phyloP scores from a whole-genome alignment of 2,113 vertebrate genomes.

The Sphaerodactylus townsendi region DNA sequence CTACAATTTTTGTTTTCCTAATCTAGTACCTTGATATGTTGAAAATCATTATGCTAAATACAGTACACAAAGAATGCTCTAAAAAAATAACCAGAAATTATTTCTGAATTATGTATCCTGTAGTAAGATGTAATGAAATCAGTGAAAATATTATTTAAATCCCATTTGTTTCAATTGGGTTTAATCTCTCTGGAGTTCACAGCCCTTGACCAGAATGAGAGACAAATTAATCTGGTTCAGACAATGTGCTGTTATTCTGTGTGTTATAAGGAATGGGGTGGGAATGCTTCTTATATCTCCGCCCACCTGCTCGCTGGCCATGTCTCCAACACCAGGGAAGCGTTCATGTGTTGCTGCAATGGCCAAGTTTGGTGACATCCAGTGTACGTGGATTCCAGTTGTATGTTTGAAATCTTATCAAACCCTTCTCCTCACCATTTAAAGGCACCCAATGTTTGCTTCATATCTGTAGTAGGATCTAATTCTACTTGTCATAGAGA shows the following conservation, averaged over 20 bases:
- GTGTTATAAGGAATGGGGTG: no score
- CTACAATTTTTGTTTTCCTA: not conserved
- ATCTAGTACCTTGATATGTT: not conserved
- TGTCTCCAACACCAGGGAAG: no score
- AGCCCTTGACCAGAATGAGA: not conserved
- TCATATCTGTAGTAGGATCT: not conserved
- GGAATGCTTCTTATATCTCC: no score
- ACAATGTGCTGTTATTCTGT: no score
- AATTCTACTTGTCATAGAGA: not conserved
- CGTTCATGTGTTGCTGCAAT: no score
- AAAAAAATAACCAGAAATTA: not conserved
- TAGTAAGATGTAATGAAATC: not conserved
- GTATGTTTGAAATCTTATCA: no score
- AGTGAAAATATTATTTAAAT: not conserved
- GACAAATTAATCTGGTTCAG: not conserved
- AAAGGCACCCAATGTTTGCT: not conserved
- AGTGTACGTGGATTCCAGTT: no score
- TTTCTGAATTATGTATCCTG: no score
- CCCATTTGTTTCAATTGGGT: not conserved
- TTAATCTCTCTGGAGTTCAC: not conserved
- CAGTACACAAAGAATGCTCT: not conserved
- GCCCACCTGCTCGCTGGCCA: no score
- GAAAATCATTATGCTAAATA: not conserved
- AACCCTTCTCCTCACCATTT: no score
- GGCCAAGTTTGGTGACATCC: no score